Evolutionary conservation across 2,888 invertebrate genomes (phyloP).

Genomic region (Zygothrica quintamaculata): DNA sequence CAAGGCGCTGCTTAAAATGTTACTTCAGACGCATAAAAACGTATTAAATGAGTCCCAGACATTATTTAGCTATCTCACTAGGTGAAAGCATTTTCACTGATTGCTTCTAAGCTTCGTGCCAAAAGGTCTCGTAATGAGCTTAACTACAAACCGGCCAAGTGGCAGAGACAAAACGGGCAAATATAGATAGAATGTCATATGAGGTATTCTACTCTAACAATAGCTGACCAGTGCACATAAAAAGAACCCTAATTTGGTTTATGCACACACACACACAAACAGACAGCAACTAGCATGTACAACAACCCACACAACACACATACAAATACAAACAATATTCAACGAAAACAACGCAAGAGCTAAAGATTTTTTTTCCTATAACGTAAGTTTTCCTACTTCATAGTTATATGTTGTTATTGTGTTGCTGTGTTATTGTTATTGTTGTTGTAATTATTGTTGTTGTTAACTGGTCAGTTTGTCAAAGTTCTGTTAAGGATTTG

Average conservation of each 20-base stretch:
- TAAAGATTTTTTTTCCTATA: slow-evolving; percentile 5
- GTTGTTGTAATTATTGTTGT: slow-evolving; percentile 8
- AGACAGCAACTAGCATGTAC: background rate
- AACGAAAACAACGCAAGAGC: background rate
- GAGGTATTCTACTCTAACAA: slow-evolving; percentile 13
- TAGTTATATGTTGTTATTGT: slow-evolving; percentile 14
- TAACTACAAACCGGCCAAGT: slow-evolving; percentile 40
- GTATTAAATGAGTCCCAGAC: slow-evolving; percentile 10
- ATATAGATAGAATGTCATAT: slow-evolving; percentile 10
- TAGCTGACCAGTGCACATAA: slow-evolving; percentile 7
- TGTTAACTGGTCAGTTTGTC: slow-evolving; percentile 36
- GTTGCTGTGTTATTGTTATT: slow-evolving; percentile 18
- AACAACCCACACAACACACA: slow-evolving; percentile 9
- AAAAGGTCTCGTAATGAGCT: slow-evolving; percentile 66
- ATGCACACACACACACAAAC: slow-evolving; percentile 2
- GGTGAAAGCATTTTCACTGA: slow-evolving; percentile 49
- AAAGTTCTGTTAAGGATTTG: slow-evolving; percentile 43
- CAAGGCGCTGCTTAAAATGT: slow-evolving; percentile 18
- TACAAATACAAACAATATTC: slow-evolving; percentile 16
- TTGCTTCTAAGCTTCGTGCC: slow-evolving; percentile 51
- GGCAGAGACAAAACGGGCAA: slow-evolving; percentile 4
- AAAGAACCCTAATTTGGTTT: slow-evolving; percentile 30
- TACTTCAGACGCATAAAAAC: slow-evolving; percentile 6
- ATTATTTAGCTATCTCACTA: slow-evolving; percentile 6
- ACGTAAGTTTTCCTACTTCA: slow-evolving; percentile 33